Evolutionary conservation across 2,797 vertebrate species (phyloP), one percentile per base, ranked within the genome.

Genomic region (Pangasius larnaudii): DNA sequence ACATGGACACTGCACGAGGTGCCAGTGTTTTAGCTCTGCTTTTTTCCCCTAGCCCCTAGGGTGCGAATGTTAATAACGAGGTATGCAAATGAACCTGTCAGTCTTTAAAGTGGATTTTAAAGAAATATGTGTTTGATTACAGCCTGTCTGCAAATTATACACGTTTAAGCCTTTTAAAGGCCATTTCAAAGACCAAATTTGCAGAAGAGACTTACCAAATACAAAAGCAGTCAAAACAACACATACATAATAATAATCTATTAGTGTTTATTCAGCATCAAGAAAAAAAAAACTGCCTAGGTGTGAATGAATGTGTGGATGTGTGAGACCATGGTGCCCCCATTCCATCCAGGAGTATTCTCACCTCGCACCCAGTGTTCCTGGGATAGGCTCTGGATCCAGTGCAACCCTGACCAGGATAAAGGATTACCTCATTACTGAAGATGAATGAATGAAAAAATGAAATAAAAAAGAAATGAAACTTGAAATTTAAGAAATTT

Each of bases 81-180:
- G 56, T 39, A 79, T 58, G 19, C 30, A 36, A 36, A 58, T 56
- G 75, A 30, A 53, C 8, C 49, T 10, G n/a, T 78, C 51, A 33
- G 51, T 78, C 74, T 78, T 78, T 18, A 30, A 53, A 33, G 14
- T 19, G 2, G 13, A 42, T 24, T 82, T 78, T 82, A 42, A n/a
- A 61, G 36, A 42, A 42, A 61, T 27, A 42, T 81, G 77, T 36
- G 22, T 59, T 79, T 56, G 56, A 79, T 79, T 46, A 81, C 33
- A 81, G 30, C 2, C 49, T 5, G 30, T 79, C 30, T 58, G 30
- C 51, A 79, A 58, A 30, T 79, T 58, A 59, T 39, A 80, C 53
- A 59, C 39, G 78, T 59, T 80, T 59, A 81, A 81, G 33, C 56
- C 33, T 39, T 81, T 61, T 39, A 27, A 59, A 79, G 58, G 53